Conservation (phyloP, 2,888 invertebrate species). For the Stenodera caucasica region DNA sequence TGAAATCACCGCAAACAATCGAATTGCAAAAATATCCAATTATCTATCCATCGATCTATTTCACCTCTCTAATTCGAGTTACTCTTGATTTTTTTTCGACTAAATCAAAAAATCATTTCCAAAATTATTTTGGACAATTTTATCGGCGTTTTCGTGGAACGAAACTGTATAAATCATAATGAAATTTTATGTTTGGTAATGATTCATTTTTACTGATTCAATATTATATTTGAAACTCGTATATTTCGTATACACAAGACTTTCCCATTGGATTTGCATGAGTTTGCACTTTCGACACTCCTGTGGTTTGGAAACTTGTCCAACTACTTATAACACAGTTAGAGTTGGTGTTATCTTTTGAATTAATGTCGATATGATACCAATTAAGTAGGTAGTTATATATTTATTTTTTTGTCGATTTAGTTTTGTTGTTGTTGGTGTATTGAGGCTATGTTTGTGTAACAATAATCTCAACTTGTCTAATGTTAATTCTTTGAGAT, state of each 20-base stretch:
- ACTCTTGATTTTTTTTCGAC: too few species aligned
- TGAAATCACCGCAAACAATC: too few species aligned
- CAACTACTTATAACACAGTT: slow-evolving; percentile 4
- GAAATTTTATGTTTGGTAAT: too few species aligned
- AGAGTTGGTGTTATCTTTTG: slow-evolving; percentile 5
- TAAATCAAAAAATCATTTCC: too few species aligned
- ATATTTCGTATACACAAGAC: background rate
- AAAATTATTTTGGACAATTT: too few species aligned
- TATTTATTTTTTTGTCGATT: background rate
- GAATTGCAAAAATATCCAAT: too few species aligned
- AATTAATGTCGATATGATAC: slow-evolving; percentile 7
- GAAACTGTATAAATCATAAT: too few species aligned
- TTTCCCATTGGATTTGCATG: slow-evolving; percentile 5
- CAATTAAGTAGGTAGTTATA: slow-evolving; percentile 6
- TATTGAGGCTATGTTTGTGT: slow-evolving; percentile 3
- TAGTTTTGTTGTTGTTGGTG: background rate
- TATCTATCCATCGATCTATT: too few species aligned
- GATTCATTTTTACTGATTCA: too few species aligned
- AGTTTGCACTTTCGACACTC: slow-evolving; percentile 7
- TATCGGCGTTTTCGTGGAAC: too few species aligned
- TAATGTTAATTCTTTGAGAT: background rate
- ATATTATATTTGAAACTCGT: background rate
- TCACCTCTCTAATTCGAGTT: too few species aligned
- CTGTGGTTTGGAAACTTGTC: slow-evolving; percentile 2
- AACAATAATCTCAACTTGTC: slow-evolving; percentile 2